Evolutionary conservation across 2,797 vertebrate genomes (phyloP).

Genomic region (Hipposideros larvatus): DNA sequence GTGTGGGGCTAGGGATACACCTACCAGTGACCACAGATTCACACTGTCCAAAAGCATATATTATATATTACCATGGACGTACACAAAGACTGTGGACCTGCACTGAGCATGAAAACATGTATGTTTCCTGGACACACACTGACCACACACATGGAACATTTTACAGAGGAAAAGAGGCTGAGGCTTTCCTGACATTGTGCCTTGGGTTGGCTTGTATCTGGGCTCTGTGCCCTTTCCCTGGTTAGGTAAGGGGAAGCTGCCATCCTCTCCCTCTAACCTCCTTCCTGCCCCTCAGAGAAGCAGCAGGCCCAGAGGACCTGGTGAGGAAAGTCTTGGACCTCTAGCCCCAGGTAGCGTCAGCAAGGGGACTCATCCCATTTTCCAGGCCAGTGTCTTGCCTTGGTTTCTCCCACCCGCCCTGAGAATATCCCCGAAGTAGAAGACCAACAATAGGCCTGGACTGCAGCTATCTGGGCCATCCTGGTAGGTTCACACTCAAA

Average conservation of each 20-base stretch:
- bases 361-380: not conserved
- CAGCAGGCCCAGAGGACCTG: not conserved
- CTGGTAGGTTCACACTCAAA: not conserved
- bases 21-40: not conserved
- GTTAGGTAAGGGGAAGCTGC: not conserved
- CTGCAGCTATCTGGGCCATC: not conserved
- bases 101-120: not conserved
- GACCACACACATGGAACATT: not conserved
- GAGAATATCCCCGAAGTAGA: not conserved
- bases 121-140: not conserved
- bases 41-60: not conserved
- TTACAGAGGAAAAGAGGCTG: not conserved
- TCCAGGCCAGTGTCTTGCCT: not conserved
- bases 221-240: slow-evolving; percentile 1
- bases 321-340: not conserved
- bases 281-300: not conserved
- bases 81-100: not conserved
- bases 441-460: not conserved
- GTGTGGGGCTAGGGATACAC: not conserved
- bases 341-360: not conserved
- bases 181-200: slow-evolving; percentile 2
- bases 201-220: not conserved
- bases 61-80: not conserved
- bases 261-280: too few relatives aligned
- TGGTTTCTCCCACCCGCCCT: not conserved